phyloP scores from a whole-genome alignment of 2,888 invertebrate species.

The Ferdinandea cuprea region DNA sequence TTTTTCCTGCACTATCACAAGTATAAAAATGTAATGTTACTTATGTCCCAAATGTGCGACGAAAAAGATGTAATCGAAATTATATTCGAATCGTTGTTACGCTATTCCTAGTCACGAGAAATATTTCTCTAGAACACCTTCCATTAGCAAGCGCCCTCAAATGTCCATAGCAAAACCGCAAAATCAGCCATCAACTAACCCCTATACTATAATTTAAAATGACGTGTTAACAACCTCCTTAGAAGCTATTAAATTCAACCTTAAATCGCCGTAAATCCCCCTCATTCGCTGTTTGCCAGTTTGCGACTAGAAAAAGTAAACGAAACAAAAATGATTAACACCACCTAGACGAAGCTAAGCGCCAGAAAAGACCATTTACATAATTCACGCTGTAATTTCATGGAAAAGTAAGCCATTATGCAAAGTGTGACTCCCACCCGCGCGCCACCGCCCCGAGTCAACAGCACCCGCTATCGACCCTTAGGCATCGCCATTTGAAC shows the following conservation, averaged over 20 bases:
- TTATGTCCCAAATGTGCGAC: no score
- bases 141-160: no score
- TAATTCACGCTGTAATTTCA: constrained; percentile 65
- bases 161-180: no score
- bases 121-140: no score
- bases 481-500: constrained; percentile 18
- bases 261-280: constrained; percentile 29
- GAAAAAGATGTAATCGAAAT: no score
- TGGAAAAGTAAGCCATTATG: constrained; percentile 65
- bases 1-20: no score
- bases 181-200: not conserved
- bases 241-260: constrained; percentile 42
- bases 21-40: no score
- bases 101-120: no score
- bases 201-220: constrained; percentile 40
- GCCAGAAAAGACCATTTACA: constrained; percentile 62
- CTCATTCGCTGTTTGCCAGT: not conserved
- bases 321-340: constrained; percentile 31
- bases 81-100: no score
- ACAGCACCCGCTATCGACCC: constrained; percentile 22
- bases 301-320: not conserved
- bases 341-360: constrained; percentile 60
- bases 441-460: not conserved
- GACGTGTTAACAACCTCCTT: constrained; percentile 63
- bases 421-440: constrained; percentile 29